Conservation (phyloP, 2,888 invertebrate genomes). For the Axea sp. region DNA sequence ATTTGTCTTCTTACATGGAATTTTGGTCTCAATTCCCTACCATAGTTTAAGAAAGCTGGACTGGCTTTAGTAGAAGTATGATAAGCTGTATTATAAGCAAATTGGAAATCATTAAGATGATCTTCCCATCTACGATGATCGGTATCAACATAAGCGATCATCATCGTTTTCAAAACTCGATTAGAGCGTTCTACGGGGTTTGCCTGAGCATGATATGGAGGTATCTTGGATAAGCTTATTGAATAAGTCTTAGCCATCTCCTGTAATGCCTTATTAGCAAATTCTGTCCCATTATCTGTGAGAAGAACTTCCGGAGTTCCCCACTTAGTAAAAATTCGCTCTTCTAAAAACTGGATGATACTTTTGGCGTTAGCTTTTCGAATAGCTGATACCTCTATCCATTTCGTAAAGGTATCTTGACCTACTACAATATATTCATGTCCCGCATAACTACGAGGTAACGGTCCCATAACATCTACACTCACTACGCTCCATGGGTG, state of each 20-base stretch:
- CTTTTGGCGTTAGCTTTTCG: no score
- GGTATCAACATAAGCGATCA: neutral
- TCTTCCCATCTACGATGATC: neutral
- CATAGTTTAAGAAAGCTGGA: constrained; percentile 1
- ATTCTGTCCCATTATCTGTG: constrained; percentile 31
- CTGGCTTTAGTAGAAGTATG: neutral
- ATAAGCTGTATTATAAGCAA: constrained; percentile 1
- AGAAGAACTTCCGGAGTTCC: neutral
- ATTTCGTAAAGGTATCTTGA: no score
- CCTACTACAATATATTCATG: no score
- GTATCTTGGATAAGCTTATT: constrained; percentile 4
- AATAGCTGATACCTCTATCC: no score
- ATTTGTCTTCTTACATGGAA: neutral
- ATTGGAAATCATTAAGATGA: neutral
- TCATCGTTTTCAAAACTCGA: no score
- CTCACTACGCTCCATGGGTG: no score
- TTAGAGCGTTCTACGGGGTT: constrained; percentile 64
- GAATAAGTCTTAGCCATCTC: constrained; percentile 1
- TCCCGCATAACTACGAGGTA: no score
- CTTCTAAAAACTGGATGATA: no score
- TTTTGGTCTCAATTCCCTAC: neutral
- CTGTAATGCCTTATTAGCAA: neutral
- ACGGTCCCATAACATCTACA: no score
- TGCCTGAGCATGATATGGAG: constrained; percentile 27
- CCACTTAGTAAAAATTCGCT: no score